These are phyloP conservation scores for Falco naumanni DNA, from an alignment of 2,797 vertebrate species.

Conservation along the genomic window DNA sequence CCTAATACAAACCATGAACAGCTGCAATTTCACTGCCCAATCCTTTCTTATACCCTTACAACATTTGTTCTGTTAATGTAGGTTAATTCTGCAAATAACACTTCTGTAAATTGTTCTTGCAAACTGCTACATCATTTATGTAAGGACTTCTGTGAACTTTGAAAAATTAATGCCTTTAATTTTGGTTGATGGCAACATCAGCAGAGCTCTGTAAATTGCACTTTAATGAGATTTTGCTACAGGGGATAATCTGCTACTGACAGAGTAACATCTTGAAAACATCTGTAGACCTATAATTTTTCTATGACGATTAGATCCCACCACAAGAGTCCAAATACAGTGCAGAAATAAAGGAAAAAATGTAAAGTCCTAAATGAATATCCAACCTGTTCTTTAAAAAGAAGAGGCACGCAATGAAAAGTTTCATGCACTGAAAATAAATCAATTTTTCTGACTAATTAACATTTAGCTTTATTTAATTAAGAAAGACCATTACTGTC, in stretches of 20 bases:
- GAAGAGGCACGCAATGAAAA: constrained; percentile 72
- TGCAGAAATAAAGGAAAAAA: constrained; percentile 86
- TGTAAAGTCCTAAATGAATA: constrained; percentile 83
- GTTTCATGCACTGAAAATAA: constrained; percentile 79
- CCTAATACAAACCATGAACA: constrained; percentile 88
- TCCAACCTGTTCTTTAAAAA: constrained; percentile 81
- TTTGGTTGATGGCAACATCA: constrained; percentile 99
- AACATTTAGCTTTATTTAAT: constrained; percentile 87
- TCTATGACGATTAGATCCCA: constrained; percentile 93
- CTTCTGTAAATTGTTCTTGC: constrained; percentile 96
- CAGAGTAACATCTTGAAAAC: constrained; percentile 99
- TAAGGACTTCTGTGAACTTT: constrained; percentile 97
- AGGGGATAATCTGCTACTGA: constrained; percentile 99
- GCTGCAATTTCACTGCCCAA: constrained; percentile 90
- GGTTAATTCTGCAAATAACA: constrained; percentile 96
- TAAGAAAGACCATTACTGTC: constrained; percentile 86
- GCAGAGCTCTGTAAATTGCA: constrained; percentile 99
- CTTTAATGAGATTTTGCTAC: constrained; percentile 99
- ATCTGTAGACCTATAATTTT: constrained; percentile 99
- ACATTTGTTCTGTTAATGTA: constrained; percentile 91
- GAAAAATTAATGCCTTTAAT: constrained; percentile 99
- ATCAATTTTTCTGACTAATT: constrained; percentile 85
- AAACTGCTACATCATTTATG: constrained; percentile 99
- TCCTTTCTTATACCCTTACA: constrained; percentile 84
- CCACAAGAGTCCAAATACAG: constrained; percentile 88